Evolutionary conservation across 2,888 invertebrate genomes (phyloP), one percentile per base, ranked within the genome.

Genomic region (Stomorhina lunata): DNA sequence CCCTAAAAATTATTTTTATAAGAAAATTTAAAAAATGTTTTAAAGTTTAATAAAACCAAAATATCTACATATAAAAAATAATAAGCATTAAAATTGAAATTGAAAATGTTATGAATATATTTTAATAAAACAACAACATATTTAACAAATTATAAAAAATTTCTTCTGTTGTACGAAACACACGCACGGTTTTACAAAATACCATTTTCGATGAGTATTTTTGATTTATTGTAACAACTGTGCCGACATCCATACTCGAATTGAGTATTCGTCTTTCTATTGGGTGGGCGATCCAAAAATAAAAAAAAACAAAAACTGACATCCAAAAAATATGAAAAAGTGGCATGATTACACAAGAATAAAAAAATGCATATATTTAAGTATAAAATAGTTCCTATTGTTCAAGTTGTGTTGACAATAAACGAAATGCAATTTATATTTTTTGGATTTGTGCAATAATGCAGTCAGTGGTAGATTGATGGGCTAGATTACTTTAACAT

Each of bases 181-280:
- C 34, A 61, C 15, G 17, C 48, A 66, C 17, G 17, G n/a, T n/a
- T n/a, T n/a, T 40, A 80, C 63, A 71, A 66, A 79, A 78, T 75
- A 53, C 22, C 66, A 66, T 79, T 71, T 82, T 78, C 81, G 81
- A 78, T 79, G 78, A 79, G 71, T 25, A 78, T 81, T 84, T 84
- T 81, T 84, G 83, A 84, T 84, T 84, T 84, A 84, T 84, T 78
- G 68, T 81, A 78, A 81, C 83, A 84, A 84, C 83, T 84, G 83
- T 72, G 83, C 78, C 76, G 82, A 82, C 81, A 81, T 75, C 68
- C 77, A 68, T 53, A 65, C 43, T 59, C 57, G 71, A 69, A 71
- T 77, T 80, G 73, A 65, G 66, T 72, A 77, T 63, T 20, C 48
- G 61, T 72, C 3, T 45, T 76, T 83, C 78, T 81, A 78, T 84